Conservation (phyloP, 2,888 invertebrate species). For the Meiosimyza platycephala region DNA sequence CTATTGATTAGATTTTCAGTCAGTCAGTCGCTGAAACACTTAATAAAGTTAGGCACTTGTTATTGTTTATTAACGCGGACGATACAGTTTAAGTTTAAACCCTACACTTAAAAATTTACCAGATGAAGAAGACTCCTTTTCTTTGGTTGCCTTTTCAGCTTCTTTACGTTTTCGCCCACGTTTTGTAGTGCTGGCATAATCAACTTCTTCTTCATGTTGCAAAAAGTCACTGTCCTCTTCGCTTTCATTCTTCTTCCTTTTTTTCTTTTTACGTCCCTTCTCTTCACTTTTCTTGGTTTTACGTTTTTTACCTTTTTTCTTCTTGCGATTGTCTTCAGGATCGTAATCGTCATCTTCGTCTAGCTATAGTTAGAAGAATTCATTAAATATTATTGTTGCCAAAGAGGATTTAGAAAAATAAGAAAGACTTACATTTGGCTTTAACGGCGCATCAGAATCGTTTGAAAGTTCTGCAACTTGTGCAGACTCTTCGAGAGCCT, state of each 20-base stretch:
- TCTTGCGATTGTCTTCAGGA: conserved; percentile 85
- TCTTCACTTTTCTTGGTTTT: conserved; percentile 93
- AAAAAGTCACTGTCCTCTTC: conserved; percentile 88
- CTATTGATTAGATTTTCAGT: too few species aligned
- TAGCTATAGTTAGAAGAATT: conserved; percentile 39
- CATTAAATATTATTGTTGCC: background rate
- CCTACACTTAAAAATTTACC: conserved; percentile 47
- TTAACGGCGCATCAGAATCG: conserved; percentile 66
- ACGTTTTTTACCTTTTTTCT: conserved; percentile 94
- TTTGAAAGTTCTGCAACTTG: conserved; percentile 64
- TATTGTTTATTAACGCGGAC: too few species aligned
- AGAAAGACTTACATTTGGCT: conserved; percentile 61
- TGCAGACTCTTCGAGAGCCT: conserved; percentile 61
- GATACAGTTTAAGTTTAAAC: too few species aligned
- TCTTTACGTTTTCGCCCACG: conserved; percentile 66
- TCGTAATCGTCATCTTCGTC: conserved; percentile 85
- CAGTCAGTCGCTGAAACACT: too few species aligned
- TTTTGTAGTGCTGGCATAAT: conserved; percentile 69
- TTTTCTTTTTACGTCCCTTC: conserved; percentile 94
- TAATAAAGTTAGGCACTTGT: too few species aligned
- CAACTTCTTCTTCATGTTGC: conserved; percentile 74
- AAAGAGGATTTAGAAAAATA: background rate
- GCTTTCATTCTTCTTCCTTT: conserved; percentile 91
- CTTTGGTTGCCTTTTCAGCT: conserved; percentile 62
- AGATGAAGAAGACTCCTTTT: conserved; percentile 62